Conservation (phyloP, 1,140 invertebrate species). For the Brachionus rotundiformis region DNA sequence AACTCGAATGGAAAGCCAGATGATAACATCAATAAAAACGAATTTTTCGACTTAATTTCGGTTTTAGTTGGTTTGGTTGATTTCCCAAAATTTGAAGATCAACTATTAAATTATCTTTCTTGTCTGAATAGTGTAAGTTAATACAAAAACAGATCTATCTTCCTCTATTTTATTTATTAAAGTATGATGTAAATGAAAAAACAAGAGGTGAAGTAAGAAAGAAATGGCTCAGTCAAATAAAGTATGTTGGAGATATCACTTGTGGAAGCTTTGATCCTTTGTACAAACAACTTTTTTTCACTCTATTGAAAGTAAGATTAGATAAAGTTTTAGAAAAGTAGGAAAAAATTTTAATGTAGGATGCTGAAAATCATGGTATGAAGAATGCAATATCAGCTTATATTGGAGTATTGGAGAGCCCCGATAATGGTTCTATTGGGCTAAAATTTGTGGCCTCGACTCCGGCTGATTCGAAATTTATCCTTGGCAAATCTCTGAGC, state of each 20-base stretch:
- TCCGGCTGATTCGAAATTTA: conserved; percentile 60
- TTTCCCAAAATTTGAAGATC: conserved; percentile 48
- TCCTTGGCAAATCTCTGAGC: conserved; percentile 60
- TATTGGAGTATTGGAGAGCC: conserved; percentile 60
- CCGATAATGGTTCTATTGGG: conserved; percentile 55
- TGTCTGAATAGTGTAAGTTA: conserved; percentile 11
- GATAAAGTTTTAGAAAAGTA: too few species aligned
- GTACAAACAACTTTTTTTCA: conserved; percentile 62
- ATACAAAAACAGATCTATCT: neutral
- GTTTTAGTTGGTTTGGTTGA: conserved; percentile 26
- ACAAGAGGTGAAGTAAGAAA: conserved; percentile 63
- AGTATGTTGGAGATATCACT: conserved; percentile 58
- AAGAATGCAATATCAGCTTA: conserved; percentile 61
- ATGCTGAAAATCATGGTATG: conserved; percentile 63
- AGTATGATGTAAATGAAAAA: conserved; percentile 61
- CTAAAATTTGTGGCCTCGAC: conserved; percentile 62
- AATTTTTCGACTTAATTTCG: conserved; percentile 40
- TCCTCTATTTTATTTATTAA: neutral
- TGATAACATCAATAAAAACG: neutral
- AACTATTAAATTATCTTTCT: conserved; percentile 28
- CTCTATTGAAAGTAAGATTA: conserved; percentile 60
- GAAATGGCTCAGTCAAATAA: conserved; percentile 63
- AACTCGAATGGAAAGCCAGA: neutral
- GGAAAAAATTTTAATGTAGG: too few species aligned
- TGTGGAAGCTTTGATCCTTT: conserved; percentile 61